phyloP scores from a whole-genome alignment of 2,113 vertebrate species.

The Parotia lawesii region DNA sequence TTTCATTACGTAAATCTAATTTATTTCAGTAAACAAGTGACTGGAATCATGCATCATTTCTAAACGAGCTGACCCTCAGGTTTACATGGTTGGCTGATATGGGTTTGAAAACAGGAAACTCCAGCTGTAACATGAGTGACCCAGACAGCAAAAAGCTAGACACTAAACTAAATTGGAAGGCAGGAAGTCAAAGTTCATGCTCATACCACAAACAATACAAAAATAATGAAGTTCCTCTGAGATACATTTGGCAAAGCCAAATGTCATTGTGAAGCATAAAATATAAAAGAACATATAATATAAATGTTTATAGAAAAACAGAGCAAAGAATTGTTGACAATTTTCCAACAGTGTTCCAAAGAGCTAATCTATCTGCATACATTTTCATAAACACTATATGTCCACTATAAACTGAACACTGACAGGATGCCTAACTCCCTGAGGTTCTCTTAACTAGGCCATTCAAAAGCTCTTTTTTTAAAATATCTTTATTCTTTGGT shows the following conservation, averaged over 20 bases:
- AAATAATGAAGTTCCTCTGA: constrained; percentile 71
- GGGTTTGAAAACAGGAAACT: constrained; percentile 78
- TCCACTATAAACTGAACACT: not conserved
- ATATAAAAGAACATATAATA: constrained; percentile 32
- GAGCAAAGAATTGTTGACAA: constrained; percentile 3
- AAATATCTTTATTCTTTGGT: not conserved
- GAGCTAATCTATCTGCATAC: not conserved
- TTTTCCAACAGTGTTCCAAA: not conserved
- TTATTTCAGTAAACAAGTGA: constrained; percentile 74
- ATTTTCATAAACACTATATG: not conserved
- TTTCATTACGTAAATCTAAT: constrained; percentile 74
- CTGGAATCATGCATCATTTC: constrained; percentile 67
- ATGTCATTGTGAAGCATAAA: constrained; percentile 23
- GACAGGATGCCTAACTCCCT: not conserved
- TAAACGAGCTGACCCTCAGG: constrained; percentile 70
- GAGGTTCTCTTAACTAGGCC: not conserved
- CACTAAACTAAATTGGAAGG: constrained; percentile 74
- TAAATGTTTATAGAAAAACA: constrained; percentile 52
- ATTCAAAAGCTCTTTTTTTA: not conserved
- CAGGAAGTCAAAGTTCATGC: constrained; percentile 77
- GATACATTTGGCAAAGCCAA: constrained; percentile 59
- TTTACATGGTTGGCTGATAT: constrained; percentile 74
- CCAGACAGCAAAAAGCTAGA: constrained; percentile 74
- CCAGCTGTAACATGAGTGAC: constrained; percentile 79
- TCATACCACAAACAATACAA: constrained; percentile 75